These are phyloP conservation scores for Hiodon alosoides DNA, from an alignment of 2,113 vertebrate genomes.

Conservation along the genomic window DNA sequence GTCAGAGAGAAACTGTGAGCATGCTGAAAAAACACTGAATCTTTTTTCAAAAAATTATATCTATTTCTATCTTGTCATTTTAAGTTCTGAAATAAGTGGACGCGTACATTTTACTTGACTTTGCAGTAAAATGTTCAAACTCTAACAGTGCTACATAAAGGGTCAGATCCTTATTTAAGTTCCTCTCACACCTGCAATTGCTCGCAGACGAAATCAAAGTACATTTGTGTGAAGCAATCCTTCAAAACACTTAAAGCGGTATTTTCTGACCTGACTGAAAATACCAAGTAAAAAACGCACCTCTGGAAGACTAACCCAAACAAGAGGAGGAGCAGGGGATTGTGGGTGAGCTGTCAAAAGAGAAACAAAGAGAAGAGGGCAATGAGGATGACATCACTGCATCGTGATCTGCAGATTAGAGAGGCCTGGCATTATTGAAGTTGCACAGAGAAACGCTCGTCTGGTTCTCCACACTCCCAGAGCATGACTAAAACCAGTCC, in stretches of 20 bases:
- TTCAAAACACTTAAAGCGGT: neutral
- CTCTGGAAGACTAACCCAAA: conserved; percentile 35
- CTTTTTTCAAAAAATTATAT: too few relatives aligned
- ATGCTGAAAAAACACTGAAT: too few relatives aligned
- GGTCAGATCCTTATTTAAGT: neutral
- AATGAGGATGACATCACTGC: conserved; percentile 22
- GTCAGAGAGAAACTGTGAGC: neutral
- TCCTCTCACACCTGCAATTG: neutral
- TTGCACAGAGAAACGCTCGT: neutral
- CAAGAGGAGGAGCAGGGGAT: conserved; percentile 45
- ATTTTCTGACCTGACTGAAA: neutral
- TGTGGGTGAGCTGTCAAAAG: conserved; percentile 33
- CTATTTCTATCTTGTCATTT: too few relatives aligned
- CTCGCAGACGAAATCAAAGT: too few relatives aligned
- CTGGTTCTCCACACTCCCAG: neutral
- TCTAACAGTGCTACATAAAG: neutral
- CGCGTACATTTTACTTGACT: neutral
- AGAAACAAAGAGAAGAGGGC: conserved; percentile 26
- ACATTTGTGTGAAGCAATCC: neutral
- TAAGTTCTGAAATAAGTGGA: too few relatives aligned
- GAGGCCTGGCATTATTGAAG: conserved; percentile 22
- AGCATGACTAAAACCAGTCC: conserved; percentile 20
- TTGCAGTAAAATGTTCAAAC: neutral
- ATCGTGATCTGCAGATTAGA: conserved; percentile 36
- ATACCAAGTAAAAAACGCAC: neutral